Conservation (phyloP, 2,888 invertebrate species). For the Caenorhabditis sinica region DNA sequence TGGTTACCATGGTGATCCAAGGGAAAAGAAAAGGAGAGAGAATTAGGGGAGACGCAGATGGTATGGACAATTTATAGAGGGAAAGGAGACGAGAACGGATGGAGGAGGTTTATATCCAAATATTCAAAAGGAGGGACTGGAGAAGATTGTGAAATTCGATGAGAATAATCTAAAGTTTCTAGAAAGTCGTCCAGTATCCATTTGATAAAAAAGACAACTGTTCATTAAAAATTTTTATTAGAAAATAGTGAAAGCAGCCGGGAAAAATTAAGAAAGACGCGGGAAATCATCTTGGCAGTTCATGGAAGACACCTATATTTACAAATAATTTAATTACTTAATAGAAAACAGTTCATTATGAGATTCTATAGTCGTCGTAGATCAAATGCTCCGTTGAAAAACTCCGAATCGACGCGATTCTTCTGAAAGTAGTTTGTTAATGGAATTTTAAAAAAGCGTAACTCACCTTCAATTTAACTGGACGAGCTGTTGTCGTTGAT, state of each 20-base stretch:
- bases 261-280: slow-evolving; percentile 15
- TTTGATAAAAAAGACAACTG: background rate
- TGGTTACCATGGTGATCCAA: slow-evolving; percentile 45
- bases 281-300: slow-evolving; percentile 27
- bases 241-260: slow-evolving; percentile 14
- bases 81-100: slow-evolving; percentile 3
- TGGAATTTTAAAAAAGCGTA: background rate
- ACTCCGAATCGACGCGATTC: slow-evolving; percentile 28
- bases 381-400: slow-evolving; percentile 31
- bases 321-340: slow-evolving; percentile 49
- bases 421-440: slow-evolving; percentile 1
- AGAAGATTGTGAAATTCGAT: background rate
- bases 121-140: background rate
- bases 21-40: background rate
- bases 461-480: slow-evolving; percentile 1
- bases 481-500: slow-evolving; percentile 14
- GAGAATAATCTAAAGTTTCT: background rate
- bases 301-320: slow-evolving; percentile 35
- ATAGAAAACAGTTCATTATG: slow-evolving; percentile 32
- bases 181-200: too few species aligned
- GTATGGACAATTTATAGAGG: slow-evolving; percentile 22
- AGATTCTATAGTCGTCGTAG: slow-evolving; percentile 27
- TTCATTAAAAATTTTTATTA: slow-evolving; percentile 5
- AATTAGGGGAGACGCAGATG: background rate
- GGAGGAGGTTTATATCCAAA: background rate